These are phyloP conservation scores for Tetraneura akinire DNA, from an alignment of 1,140 invertebrate genomes.

Conservation along the genomic window DNA sequence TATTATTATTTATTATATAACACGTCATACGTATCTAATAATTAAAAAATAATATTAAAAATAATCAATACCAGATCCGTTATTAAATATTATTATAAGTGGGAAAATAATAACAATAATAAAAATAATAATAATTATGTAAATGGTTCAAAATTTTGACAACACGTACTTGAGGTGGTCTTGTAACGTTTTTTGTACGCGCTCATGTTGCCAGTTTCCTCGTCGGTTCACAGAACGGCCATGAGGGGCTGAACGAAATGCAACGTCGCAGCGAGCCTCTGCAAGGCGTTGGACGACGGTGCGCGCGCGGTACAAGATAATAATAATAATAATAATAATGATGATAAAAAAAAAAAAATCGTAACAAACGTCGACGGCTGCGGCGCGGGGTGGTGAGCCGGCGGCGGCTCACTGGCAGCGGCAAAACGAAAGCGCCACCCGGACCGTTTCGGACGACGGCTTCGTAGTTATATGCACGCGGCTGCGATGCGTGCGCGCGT, in stretches of 20 bases:
- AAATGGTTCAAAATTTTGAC: background rate
- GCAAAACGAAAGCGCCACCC: conserved; percentile 45
- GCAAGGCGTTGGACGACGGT: background rate
- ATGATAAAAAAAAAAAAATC: background rate
- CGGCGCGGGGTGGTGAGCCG: conserved; percentile 16
- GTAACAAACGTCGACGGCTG: background rate
- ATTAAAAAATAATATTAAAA: too few species aligned
- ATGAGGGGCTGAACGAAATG: conserved; percentile 27
- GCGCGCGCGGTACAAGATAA: conserved; percentile 26
- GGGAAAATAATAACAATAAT: background rate
- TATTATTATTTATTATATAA: too few species aligned
- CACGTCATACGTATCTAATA: too few species aligned
- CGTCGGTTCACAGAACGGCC: conserved; percentile 24
- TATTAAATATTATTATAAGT: too few species aligned
- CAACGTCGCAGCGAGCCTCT: conserved; percentile 40
- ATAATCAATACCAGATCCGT: too few species aligned
- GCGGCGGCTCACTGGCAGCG: conserved; percentile 7
- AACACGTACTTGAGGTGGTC: conserved; percentile 45
- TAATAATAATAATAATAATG: background rate
- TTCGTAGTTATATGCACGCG: conserved; percentile 13
- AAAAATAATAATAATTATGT: conserved; percentile 3
- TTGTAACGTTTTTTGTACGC: conserved; percentile 51
- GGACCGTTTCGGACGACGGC: conserved; percentile 48
- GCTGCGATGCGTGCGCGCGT: background rate
- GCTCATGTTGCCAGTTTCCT: conserved; percentile 48